Percentiles rank a stretch among this genome's conserved stretches.
Conservation (phyloP, 2,113 vertebrate genomes). For the Caretta caretta region DNA sequence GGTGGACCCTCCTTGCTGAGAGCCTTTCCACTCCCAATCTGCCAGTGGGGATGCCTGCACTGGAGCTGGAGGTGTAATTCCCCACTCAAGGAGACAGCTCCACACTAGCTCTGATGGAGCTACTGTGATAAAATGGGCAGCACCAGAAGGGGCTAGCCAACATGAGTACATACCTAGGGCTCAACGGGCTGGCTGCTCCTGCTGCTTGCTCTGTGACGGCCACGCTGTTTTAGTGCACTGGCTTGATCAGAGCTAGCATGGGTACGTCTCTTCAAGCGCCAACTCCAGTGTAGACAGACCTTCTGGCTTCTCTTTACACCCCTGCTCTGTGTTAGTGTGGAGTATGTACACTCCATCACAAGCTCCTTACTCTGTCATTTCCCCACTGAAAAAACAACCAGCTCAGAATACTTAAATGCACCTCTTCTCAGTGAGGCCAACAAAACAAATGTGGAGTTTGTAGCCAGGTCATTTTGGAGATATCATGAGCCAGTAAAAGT, state of each 20-base stretch:
- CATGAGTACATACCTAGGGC: no score
- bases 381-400: background rate
- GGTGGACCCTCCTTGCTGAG: no score
- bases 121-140: background rate
- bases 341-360: background rate
- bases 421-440: background rate
- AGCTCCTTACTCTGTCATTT: background rate
- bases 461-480: background rate
- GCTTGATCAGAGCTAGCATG: no score
- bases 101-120: background rate
- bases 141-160: no score
- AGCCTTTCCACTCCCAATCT: no score
- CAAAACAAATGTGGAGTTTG: background rate
- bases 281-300: no score
- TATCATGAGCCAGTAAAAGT: background rate
- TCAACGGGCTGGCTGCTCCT: no score
- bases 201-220: no score
- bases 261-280: no score
- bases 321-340: background rate
- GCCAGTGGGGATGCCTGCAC: no score
- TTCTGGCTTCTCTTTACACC: background rate
- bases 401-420: background rate
- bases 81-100: background rate
- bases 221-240: no score
- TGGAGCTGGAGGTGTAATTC: background rate